Conservation (phyloP, 2,797 vertebrate genomes). For the Pangasius mekongensis region DNA sequence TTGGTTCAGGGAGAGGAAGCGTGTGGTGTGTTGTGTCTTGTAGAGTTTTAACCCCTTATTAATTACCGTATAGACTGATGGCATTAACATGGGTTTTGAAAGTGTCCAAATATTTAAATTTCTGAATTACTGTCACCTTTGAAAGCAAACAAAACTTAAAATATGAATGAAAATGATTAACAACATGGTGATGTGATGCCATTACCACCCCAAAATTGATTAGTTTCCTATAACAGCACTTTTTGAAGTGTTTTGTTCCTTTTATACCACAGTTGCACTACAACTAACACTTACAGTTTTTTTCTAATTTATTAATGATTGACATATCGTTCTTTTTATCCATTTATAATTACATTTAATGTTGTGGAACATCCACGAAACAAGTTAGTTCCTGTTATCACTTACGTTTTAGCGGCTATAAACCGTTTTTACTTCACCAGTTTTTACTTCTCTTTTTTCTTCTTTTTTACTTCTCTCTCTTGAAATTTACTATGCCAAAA, state of each 20-base stretch:
- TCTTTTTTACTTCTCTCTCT: not conserved
- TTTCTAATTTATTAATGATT: not conserved
- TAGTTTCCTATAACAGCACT: not conserved
- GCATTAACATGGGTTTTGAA: not conserved
- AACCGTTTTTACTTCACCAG: not conserved
- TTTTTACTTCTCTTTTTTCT: not conserved
- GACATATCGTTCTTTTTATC: not conserved
- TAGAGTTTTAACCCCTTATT: conserved; percentile 1
- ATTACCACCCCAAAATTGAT: not conserved
- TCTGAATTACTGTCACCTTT: not conserved
- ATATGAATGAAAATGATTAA: not conserved
- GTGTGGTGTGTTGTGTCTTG: conserved; percentile 1
- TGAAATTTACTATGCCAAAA: not conserved
- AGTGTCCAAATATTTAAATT: not conserved
- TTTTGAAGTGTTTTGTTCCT: not conserved
- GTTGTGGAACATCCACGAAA: not conserved
- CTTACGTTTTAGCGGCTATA: not conserved
- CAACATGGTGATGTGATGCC: not conserved
- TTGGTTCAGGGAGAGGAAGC: not conserved
- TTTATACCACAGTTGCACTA: not conserved
- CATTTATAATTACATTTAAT: not conserved
- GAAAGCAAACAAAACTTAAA: not conserved
- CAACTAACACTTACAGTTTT: not conserved
- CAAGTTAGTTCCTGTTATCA: not conserved
- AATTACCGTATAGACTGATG: not conserved